These are phyloP conservation scores for Protonemura montana DNA, from an alignment of 2,888 invertebrate genomes.

Conservation along the genomic window DNA sequence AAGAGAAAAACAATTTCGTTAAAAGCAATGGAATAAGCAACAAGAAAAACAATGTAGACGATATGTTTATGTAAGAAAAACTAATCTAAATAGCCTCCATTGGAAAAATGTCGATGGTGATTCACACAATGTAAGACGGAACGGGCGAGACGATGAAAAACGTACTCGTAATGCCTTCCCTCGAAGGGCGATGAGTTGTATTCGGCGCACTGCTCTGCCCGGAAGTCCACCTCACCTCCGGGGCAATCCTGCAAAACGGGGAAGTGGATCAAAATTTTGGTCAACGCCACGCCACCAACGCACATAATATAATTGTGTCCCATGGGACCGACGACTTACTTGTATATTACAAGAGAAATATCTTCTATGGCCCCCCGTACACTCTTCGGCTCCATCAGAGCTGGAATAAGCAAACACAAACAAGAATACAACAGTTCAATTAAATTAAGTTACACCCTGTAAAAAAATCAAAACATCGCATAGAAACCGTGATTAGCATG, in stretches of 20 bases:
- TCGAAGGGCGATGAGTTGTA: conserved; percentile 84
- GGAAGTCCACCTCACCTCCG: conserved; percentile 78
- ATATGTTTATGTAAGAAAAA: no score
- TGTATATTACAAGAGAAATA: conserved; percentile 93
- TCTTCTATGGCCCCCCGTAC: conserved; percentile 80
- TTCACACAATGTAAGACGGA: no score
- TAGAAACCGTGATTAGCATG: no score
- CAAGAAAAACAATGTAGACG: neutral
- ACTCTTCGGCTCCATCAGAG: conserved; percentile 68
- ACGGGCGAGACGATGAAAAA: no score
- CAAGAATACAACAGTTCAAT: no score
- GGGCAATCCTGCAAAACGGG: conserved; percentile 75
- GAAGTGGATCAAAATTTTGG: conserved; percentile 22
- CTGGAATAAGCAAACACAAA: conserved; percentile 43
- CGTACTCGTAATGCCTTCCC: conserved; percentile 78
- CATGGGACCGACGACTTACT: conserved; percentile 59
- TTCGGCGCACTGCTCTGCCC: conserved; percentile 87
- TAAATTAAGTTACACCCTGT: no score
- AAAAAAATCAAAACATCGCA: no score
- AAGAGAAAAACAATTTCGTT: neutral
- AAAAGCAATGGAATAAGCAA: neutral
- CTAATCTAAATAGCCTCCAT: no score
- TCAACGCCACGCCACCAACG: no score
- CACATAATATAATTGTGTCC: no score
- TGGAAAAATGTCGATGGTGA: no score